Conservation (phyloP, 1,140 invertebrate species). For the Protaetia brevitarsis region DNA sequence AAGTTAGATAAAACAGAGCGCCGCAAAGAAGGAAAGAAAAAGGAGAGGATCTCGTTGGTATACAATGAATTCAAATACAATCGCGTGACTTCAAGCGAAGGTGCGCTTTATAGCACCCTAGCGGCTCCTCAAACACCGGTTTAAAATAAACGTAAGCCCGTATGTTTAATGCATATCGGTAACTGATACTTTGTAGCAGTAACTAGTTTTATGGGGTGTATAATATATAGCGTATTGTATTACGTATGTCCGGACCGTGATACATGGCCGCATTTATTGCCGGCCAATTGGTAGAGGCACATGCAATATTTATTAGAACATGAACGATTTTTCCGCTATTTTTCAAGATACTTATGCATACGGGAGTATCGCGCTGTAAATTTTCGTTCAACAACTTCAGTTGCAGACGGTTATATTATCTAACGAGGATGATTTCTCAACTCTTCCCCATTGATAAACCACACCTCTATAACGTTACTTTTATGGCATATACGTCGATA, state of each 20-base stretch:
- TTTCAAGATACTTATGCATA: slow-evolving; percentile 1
- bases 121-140: slow-evolving; percentile 17
- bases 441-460: slow-evolving; percentile 1
- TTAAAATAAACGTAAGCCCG: slow-evolving; percentile 10
- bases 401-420: slow-evolving; percentile 1
- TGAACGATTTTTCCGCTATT: slow-evolving; percentile 23
- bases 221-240: slow-evolving; percentile 41
- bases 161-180: slow-evolving; percentile 42
- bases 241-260: slow-evolving; percentile 38
- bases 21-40: not conserved
- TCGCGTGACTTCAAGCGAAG: slow-evolving; percentile 34
- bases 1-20: not conserved
- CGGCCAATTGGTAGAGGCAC: slow-evolving; percentile 36
- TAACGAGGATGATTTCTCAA: slow-evolving; percentile 16
- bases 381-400: not conserved
- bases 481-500: too few relatives aligned
- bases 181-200: slow-evolving; percentile 38
- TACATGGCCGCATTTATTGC: slow-evolving; percentile 39
- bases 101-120: slow-evolving; percentile 39
- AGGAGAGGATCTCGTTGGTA: not conserved
- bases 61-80: slow-evolving; percentile 42
- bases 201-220: slow-evolving; percentile 41
- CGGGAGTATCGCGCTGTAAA: not conserved
- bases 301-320: slow-evolving; percentile 38
- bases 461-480: not conserved